phyloP scores from a whole-genome alignment of 2,888 invertebrate species.

The Thysanoteuthis rhombus region DNA sequence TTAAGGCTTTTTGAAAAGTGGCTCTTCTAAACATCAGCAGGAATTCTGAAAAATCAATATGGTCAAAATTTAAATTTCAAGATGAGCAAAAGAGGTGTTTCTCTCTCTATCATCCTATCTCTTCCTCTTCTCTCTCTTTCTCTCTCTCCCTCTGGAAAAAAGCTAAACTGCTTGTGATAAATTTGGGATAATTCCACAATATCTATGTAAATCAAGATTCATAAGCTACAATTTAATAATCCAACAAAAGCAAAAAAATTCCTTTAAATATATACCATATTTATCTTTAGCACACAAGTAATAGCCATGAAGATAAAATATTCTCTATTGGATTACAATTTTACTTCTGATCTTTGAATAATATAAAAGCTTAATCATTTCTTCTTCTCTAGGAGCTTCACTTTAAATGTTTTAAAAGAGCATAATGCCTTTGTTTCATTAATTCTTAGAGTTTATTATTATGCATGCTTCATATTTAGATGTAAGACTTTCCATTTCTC shows the following conservation, averaged over 20 bases:
- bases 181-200: not conserved
- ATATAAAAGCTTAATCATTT: not conserved
- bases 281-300: not conserved
- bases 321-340: not conserved
- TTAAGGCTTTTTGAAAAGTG: not conserved
- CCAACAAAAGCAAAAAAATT: not conserved
- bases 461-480: not conserved
- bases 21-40: not conserved
- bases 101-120: too few species aligned
- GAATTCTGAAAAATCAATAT: slow-evolving; percentile 12
- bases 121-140: too few species aligned
- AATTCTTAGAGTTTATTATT: not conserved
- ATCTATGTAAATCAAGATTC: not conserved
- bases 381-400: too few species aligned
- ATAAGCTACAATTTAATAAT: not conserved
- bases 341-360: not conserved
- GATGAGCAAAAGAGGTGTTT: not conserved
- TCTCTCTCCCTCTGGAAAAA: too few species aligned
- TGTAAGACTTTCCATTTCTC: not conserved
- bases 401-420: too few species aligned
- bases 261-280: not conserved
- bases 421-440: too few species aligned
- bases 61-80: slow-evolving; percentile 12
- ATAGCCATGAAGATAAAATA: not conserved
- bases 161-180: too few species aligned